Evolutionary conservation across 2,797 vertebrate genomes (phyloP).

Genomic region (Buphagus erythrorhynchus): DNA sequence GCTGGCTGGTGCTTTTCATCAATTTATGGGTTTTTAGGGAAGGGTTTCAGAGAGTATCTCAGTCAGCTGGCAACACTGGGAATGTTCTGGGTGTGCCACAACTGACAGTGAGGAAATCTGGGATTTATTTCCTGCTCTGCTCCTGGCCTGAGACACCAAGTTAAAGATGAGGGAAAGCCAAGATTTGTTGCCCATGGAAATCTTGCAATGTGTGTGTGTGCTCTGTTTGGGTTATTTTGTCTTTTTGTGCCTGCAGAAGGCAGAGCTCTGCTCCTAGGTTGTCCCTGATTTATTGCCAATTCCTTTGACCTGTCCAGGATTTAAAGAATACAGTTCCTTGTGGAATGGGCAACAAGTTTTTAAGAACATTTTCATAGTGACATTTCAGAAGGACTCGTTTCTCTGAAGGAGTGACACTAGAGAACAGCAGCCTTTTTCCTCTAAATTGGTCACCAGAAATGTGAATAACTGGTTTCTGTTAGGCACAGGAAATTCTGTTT

Average conservation of each 20-base stretch:
- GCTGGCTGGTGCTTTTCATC: neutral
- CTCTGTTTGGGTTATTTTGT: too few species aligned
- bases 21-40: neutral
- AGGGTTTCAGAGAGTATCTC: neutral
- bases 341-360: neutral
- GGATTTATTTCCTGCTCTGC: neutral
- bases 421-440: neutral
- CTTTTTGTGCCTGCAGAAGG: neutral
- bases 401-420: neutral
- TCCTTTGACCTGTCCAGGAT: neutral
- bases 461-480: neutral
- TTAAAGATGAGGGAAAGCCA: neutral
- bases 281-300: neutral
- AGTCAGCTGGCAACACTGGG: neutral
- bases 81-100: neutral
- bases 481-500: neutral
- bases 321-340: neutral
- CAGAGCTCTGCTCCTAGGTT: neutral
- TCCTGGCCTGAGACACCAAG: neutral
- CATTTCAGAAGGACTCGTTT: neutral
- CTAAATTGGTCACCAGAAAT: neutral
- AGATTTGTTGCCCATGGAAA: rapidly evolving
- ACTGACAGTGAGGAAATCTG: neutral
- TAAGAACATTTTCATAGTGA: neutral
- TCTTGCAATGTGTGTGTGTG: rapidly evolving